phyloP scores from a whole-genome alignment of 2,797 vertebrate species.

The Alfaro cultratus region DNA sequence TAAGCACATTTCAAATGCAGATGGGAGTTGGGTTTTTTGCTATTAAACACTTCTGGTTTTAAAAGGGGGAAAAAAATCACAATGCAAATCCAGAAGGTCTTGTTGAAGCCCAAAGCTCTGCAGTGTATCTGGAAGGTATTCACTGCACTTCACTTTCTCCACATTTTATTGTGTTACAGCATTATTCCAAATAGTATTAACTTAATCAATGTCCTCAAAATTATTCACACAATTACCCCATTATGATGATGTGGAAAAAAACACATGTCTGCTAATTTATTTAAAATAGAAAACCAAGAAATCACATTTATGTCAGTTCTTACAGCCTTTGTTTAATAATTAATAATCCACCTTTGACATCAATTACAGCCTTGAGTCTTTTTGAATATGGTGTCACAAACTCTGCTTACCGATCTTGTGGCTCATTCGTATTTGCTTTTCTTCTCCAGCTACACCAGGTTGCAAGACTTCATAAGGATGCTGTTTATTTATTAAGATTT shows the following conservation, averaged over 20 bases:
- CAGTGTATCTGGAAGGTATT: not conserved
- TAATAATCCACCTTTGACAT: not conserved
- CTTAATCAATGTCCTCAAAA: not conserved
- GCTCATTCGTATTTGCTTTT: not conserved
- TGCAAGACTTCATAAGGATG: not conserved
- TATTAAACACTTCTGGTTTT: not conserved
- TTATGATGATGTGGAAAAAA: not conserved
- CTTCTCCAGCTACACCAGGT: not conserved
- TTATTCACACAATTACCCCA: not conserved
- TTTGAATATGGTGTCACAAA: not conserved
- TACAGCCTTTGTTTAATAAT: not conserved
- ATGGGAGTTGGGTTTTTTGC: not conserved
- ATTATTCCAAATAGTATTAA: not conserved
- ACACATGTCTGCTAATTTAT: not conserved
- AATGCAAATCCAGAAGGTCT: not conserved
- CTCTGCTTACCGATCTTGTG: not conserved
- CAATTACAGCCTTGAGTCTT: not conserved
- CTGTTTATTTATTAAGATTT: not conserved
- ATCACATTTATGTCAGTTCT: not conserved
- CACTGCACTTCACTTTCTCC: not conserved
- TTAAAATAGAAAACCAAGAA: not conserved
- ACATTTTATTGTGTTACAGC: too few species aligned
- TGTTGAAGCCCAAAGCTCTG: not conserved
- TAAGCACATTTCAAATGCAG: not conserved
- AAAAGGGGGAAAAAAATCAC: not conserved